Conservation (phyloP, 92 coral and sea anemone genomes). For the Epizoanthus scotinus region DNA sequence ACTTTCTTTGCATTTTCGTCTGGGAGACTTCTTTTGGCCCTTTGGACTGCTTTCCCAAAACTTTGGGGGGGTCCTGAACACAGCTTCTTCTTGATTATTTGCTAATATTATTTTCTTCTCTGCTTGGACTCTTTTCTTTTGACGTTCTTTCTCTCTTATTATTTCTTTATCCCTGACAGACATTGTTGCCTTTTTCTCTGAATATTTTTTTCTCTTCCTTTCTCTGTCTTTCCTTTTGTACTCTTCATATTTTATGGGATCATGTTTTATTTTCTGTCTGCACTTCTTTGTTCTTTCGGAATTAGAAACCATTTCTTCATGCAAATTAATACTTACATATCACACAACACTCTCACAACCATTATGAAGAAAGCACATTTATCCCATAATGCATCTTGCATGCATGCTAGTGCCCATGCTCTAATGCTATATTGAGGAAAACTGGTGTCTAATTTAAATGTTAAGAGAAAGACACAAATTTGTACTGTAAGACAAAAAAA, state of each 20-base stretch:
- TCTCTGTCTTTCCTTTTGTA: slow-evolving; percentile 50
- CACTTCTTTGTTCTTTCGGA: slow-evolving; percentile 40
- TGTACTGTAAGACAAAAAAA: no score
- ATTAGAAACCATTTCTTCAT: slow-evolving; percentile 36
- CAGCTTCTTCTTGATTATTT: slow-evolving; percentile 18
- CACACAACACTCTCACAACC: slow-evolving; percentile 39
- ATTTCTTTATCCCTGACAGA: slow-evolving; percentile 45
- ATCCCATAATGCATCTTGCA: slow-evolving; percentile 42
- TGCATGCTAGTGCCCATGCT: slow-evolving; percentile 27
- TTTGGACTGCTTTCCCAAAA: slow-evolving; percentile 43
- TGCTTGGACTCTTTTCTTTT: slow-evolving; percentile 48
- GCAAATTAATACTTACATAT: slow-evolving; percentile 31
- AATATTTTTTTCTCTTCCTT: slow-evolving; percentile 47
- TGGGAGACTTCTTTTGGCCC: slow-evolving; percentile 44
- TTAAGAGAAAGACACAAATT: slow-evolving; percentile 18
- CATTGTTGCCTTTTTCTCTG: slow-evolving; percentile 44
- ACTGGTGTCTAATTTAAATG: slow-evolving; percentile 15
- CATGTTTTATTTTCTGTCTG: slow-evolving; percentile 39
- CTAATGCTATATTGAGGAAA: slow-evolving; percentile 8
- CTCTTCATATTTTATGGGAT: slow-evolving; percentile 36
- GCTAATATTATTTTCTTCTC: slow-evolving; percentile 41
- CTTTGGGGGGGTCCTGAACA: slow-evolving; percentile 53
- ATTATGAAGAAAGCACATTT: slow-evolving; percentile 43
- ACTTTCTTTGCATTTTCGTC: slow-evolving; percentile 40
- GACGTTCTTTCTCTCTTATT: slow-evolving; percentile 36